A percentile compares a stretch with the other conserved stretches of the same genome.
Evolutionary conservation across 2,888 invertebrate genomes (phyloP).

Genomic region (Koerneria pararmatus): DNA sequence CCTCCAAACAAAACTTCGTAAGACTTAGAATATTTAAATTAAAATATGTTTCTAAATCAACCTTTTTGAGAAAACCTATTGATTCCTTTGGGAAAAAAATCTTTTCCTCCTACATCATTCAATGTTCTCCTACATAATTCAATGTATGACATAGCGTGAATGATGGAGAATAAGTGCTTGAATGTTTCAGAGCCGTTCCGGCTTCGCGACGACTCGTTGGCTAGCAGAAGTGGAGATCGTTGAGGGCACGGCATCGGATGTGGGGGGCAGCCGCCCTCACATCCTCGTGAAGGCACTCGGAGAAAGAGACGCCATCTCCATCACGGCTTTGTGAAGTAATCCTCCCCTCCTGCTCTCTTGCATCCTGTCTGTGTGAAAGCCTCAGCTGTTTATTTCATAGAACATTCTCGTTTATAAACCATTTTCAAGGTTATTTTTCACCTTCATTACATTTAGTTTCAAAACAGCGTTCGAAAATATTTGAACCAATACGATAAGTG

Average conservation of each 20-base stretch:
- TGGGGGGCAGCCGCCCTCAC: conserved; percentile 29
- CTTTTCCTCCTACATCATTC: too few species aligned
- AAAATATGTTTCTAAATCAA: neutral
- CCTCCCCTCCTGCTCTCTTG: too few species aligned
- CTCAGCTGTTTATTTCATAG: too few species aligned
- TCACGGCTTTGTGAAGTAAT: conserved; percentile 24
- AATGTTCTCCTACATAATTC: too few species aligned
- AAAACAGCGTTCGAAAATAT: too few species aligned
- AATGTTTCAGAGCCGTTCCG: conserved; percentile 26
- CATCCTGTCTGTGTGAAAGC: too few species aligned
- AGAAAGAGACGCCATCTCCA: conserved; percentile 15
- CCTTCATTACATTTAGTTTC: too few species aligned
- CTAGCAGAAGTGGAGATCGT: conserved; percentile 49
- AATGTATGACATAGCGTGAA: too few species aligned
- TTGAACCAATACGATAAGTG: too few species aligned
- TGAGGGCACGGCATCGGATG: conserved; percentile 31
- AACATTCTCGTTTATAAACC: too few species aligned
- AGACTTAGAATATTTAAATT: conserved; percentile 12
- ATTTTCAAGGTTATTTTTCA: too few species aligned
- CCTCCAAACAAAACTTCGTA: conserved; percentile 2
- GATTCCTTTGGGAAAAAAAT: too few species aligned
- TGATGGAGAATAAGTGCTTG: neutral
- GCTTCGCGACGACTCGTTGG: conserved; percentile 34
- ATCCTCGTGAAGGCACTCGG: conserved; percentile 35
- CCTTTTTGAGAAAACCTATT: neutral